Evolutionary conservation across 2,888 invertebrate genomes (phyloP).

Genomic region (Dasypolia templi): DNA sequence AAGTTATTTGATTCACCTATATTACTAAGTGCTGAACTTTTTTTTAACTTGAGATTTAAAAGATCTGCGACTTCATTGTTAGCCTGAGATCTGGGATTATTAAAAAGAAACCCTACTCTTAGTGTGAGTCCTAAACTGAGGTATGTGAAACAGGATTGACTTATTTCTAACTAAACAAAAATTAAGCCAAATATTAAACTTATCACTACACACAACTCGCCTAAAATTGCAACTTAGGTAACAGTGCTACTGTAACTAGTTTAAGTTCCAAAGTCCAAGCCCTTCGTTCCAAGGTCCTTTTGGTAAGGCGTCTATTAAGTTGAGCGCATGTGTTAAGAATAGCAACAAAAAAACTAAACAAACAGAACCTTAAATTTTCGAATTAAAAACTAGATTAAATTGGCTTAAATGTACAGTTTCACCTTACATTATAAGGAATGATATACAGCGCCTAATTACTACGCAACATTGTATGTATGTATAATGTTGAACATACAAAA

Average conservation of each 20-base stretch:
- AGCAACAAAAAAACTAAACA: slow-evolving; percentile 59
- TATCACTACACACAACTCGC: slow-evolving; percentile 50
- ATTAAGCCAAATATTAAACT: slow-evolving; percentile 58
- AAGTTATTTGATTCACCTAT: slow-evolving; percentile 53
- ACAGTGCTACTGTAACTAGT: background rate
- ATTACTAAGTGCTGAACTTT: slow-evolving; percentile 48
- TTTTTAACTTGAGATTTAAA: slow-evolving; percentile 64
- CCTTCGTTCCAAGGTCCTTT: no score
- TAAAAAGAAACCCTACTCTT: slow-evolving; percentile 62
- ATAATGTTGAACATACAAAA: slow-evolving; percentile 78
- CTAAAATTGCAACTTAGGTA: slow-evolving; percentile 18
- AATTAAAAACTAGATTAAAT: slow-evolving; percentile 75
- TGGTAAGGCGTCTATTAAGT: background rate
- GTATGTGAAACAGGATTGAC: slow-evolving; percentile 70
- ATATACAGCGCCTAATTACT: slow-evolving; percentile 75
- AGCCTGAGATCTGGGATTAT: slow-evolving; percentile 73
- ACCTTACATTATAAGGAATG: slow-evolving; percentile 83
- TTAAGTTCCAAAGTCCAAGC: background rate
- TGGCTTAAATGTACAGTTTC: slow-evolving; percentile 82
- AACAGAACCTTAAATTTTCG: slow-evolving; percentile 75
- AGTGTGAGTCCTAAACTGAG: slow-evolving; percentile 53
- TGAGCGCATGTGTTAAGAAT: slow-evolving; percentile 48
- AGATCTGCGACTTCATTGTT: slow-evolving; percentile 58
- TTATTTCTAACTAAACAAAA: slow-evolving; percentile 72
- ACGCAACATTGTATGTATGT: slow-evolving; percentile 70